phyloP scores from a whole-genome alignment of 2,113 vertebrate genomes.

The Mastomys natalensis region DNA sequence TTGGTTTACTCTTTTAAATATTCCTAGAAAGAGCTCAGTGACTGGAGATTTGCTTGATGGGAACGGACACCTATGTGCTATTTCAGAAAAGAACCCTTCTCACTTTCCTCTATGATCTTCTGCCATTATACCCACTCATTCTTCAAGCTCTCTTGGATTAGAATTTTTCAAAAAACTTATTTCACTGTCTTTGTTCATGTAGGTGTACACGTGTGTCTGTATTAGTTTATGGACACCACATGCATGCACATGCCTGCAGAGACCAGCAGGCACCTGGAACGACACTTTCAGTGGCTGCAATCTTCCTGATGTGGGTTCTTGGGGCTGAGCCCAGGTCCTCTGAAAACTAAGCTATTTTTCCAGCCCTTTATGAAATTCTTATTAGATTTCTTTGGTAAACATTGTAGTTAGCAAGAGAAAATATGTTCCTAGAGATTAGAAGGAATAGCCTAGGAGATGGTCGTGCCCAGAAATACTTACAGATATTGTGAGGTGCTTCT shows the following conservation, averaged over 20 bases:
- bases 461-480: not conserved
- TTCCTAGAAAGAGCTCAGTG: not conserved
- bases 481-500: conserved; percentile 57
- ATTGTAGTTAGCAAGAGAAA: not conserved
- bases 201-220: not conserved
- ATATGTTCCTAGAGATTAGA: conserved; percentile 34
- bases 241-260: not conserved
- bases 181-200: not conserved
- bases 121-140: not conserved
- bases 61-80: not conserved
- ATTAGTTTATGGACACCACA: not conserved
- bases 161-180: not conserved
- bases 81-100: conserved; percentile 50
- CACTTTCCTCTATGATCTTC: not conserved
- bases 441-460: not conserved
- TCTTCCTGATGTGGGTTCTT: not conserved
- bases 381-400: not conserved
- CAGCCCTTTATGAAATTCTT: not conserved
- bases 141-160: not conserved
- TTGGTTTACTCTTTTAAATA: not conserved
- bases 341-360: not conserved
- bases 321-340: not conserved
- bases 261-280: not conserved
- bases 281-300: too few relatives aligned
- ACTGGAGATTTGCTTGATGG: not conserved